These are phyloP conservation scores for Pithys albifrons DNA, from an alignment of 2,113 vertebrate genomes.

Conservation along the genomic window DNA sequence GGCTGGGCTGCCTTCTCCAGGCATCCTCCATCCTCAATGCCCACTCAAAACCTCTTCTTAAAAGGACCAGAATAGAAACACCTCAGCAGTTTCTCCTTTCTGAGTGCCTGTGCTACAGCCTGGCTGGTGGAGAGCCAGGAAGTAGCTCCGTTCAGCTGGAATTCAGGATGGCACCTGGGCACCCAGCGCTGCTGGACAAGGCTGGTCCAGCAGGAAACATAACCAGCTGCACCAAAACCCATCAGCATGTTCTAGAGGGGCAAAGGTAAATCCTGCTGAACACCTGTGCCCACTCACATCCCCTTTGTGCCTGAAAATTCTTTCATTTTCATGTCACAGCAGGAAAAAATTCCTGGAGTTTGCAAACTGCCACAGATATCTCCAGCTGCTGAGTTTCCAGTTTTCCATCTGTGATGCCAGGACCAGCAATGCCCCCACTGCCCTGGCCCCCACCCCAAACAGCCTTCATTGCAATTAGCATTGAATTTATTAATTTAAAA, in stretches of 20 bases:
- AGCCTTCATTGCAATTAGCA: background rate
- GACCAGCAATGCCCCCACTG: rapidly evolving
- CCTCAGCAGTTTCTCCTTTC: background rate
- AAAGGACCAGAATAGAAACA: background rate
- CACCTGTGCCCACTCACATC: no score
- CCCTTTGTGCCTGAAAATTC: background rate
- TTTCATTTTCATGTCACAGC: background rate
- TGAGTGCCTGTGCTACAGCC: background rate
- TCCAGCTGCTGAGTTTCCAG: background rate
- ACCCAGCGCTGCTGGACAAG: background rate
- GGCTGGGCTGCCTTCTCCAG: background rate
- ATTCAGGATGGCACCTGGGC: background rate
- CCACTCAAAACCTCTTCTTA: background rate
- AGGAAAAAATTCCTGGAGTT: background rate
- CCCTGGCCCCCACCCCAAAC: background rate
- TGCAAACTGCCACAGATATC: background rate
- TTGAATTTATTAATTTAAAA: background rate
- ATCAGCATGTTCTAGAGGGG: background rate
- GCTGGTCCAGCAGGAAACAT: background rate
- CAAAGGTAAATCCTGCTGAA: background rate
- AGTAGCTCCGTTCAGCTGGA: background rate
- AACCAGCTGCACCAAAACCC: background rate
- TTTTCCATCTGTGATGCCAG: background rate
- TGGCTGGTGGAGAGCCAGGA: background rate
- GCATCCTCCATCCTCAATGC: background rate